These are phyloP conservation scores for Neogale vison DNA, from an alignment of 2,113 vertebrate genomes.

Conservation along the genomic window DNA sequence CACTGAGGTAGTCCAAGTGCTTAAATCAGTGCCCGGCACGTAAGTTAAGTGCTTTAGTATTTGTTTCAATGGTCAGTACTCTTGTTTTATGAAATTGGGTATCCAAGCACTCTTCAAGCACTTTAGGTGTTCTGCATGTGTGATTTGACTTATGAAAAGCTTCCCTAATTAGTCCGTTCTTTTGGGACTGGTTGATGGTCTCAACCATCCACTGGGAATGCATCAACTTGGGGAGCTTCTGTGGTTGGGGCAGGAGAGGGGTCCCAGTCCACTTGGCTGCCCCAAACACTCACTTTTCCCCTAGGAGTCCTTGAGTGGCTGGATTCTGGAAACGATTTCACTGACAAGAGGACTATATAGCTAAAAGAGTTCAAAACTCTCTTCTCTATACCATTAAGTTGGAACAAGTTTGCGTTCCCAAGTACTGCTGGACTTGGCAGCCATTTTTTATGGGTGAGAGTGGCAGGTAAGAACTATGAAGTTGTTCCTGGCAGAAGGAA, in stretches of 20 bases:
- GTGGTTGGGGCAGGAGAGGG: background rate
- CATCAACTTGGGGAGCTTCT: background rate
- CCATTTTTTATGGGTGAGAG: background rate
- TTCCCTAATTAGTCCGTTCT: background rate
- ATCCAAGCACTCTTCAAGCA: background rate
- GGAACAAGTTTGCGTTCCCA: background rate
- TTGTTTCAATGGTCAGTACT: constrained; percentile 6
- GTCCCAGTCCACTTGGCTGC: background rate
- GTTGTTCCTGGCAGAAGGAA: constrained; percentile 3
- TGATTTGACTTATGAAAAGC: background rate
- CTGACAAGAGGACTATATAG: background rate
- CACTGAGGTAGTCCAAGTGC: background rate
- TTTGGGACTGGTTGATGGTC: background rate
- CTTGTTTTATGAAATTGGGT: background rate
- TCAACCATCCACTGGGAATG: background rate
- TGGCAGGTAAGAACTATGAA: background rate
- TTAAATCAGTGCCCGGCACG: background rate
- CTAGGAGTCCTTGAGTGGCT: background rate
- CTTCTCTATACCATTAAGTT: background rate
- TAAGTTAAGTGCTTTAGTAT: background rate
- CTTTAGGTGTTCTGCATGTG: background rate
- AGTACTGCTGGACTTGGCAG: background rate
- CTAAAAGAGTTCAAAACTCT: background rate
- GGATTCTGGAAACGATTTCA: background rate
- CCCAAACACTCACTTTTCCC: background rate